These are phyloP conservation scores for Marmota monax DNA, from an alignment of 2,113 vertebrate species.

Conservation along the genomic window DNA sequence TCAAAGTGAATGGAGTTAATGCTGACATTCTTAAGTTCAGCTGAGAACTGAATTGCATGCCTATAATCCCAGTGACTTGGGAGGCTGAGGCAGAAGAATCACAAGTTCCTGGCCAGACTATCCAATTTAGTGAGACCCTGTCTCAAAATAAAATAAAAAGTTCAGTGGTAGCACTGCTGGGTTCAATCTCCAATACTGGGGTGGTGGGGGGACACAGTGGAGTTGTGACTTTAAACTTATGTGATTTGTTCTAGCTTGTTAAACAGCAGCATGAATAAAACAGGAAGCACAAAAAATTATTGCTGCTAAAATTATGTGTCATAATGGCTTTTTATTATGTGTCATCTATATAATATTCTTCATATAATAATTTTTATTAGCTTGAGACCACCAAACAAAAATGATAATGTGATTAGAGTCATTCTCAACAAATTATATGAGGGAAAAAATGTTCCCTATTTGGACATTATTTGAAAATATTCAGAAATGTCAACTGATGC, in stretches of 20 bases:
- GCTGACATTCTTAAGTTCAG: neutral
- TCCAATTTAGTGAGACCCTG: too few species aligned
- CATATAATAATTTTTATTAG: neutral
- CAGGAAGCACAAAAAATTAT: constrained; percentile 50
- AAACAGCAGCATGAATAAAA: constrained; percentile 1
- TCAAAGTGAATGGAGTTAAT: neutral
- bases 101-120: too few species aligned
- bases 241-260: constrained; percentile 17
- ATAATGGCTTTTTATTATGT: neutral
- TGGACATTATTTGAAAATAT: neutral
- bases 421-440: neutral
- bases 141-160: too few species aligned
- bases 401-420: neutral
- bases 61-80: too few species aligned
- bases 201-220: too few species aligned
- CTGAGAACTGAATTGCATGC: too few species aligned
- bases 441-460: neutral
- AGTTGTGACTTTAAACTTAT: neutral
- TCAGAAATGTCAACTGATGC: neutral
- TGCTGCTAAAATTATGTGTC: constrained; percentile 9
- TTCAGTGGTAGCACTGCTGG: too few species aligned
- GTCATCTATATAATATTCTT: constrained; percentile 16
- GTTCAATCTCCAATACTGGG: too few species aligned
- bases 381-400: neutral
- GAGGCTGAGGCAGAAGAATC: too few species aligned